Conservation (phyloP, 2,797 vertebrate genomes). For the Psittacula echo region DNA sequence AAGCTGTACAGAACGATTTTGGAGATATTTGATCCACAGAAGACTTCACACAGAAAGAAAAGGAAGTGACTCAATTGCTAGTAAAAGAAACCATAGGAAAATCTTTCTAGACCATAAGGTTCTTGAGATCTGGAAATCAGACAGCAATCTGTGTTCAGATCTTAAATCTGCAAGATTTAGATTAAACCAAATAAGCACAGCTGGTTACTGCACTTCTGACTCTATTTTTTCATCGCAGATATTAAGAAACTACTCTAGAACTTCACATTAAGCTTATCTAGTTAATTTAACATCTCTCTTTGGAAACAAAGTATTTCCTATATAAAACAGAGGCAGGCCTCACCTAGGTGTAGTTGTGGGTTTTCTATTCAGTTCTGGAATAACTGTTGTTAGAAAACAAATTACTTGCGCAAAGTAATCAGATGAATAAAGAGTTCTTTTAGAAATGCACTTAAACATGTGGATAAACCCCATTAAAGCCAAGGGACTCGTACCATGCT, state of each 20-base stretch:
- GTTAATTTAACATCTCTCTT: background rate
- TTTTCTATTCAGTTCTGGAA: background rate
- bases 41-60: background rate
- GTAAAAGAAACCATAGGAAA: background rate
- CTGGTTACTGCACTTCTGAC: background rate
- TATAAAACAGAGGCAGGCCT: background rate
- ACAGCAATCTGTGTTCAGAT: background rate
- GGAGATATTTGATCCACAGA: background rate
- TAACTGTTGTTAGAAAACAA: background rate
- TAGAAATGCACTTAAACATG: background rate
- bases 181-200: background rate
- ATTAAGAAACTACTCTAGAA: background rate
- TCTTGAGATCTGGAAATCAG: background rate
- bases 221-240: background rate
- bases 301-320: background rate
- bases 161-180: background rate
- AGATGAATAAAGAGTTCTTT: background rate
- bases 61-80: background rate
- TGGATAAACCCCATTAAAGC: background rate
- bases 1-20: background rate
- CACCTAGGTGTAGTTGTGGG: background rate
- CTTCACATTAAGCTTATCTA: background rate
- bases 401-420: background rate
- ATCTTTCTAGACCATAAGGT: background rate
- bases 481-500: background rate